Base-by-base conservation (phyloP, 2,888 invertebrate species). In the Plagodis dolabraria region DNA sequence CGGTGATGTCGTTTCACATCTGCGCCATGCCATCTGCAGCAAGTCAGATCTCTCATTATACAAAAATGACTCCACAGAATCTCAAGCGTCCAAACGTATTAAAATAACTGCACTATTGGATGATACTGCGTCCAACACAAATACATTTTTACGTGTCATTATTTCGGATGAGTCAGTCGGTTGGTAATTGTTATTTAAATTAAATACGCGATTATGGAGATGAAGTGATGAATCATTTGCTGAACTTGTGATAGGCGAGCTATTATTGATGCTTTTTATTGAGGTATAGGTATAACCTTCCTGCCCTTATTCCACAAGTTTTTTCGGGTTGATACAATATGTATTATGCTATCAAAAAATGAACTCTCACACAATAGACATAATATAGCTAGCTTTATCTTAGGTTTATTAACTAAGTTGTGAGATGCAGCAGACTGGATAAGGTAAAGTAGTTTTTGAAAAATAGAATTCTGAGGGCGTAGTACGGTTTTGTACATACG, bases 201-300 rank as follows among this genome's bases (percentile, higher is more conserved):
- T 47, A 68, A 74, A 74, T 57, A 63, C 62, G 63, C 56, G 58
- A 51, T 56, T 64, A 74, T 68, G 74, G 57, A 65, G 71, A 73
- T 70, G 49, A 60, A 54, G 53, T 11, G 47, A 34, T 53, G 36
- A 47, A 42, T 57, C 47, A 57, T 48, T 53, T 38, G 47, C 33
- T 38, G 11, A 43, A 36, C 35, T 34, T 34, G 36, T 9, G 10
- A 10, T n/a, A 9, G n/a, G n/a, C 43, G 42, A 43, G 44, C 45
- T 22, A 33, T 11, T 40, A 33, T 34, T 33, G 11, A 48, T 47
- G 53, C 22, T 22, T 22, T 22, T 22, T 22, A 22, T 22, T 22
- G 4, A 22, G 22, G 22, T 22, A 4, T 22, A 22, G 22, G 4
- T 22, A 22, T 22, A 22, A 22, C 4, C 22, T 22, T 22, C 22